Evolutionary conservation across 2,888 invertebrate species (phyloP), one percentile per base, ranked within the genome.

Genomic region (Luperina testacea): DNA sequence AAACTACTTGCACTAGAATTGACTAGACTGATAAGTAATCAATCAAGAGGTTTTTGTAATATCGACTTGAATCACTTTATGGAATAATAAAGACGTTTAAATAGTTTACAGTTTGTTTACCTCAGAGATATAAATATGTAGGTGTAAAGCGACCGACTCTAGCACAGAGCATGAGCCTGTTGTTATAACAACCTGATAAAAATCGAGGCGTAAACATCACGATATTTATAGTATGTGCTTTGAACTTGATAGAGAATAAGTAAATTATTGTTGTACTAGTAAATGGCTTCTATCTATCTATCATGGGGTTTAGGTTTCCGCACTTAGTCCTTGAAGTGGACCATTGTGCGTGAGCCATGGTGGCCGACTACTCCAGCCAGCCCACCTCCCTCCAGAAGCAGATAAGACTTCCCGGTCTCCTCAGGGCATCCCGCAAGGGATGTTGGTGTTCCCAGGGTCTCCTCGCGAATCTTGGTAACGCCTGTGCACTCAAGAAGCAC

Each of bases 141-240:
- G 88, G 89, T 87, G 76, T 89, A 85, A 45, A 90, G 90, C 89
- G 89, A 90, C 89, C 89, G 84, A 82, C 20, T 86, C 82, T 83
- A 83, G 83, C 87, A 90, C 38, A 84, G 45, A 65, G 77, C 81
- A 84, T 32, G 84, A 89, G 5, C 70, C 84, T 89, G 89, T 72
- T 76, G 92, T 53, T 8, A 42, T 11, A 75, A 59, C 45, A 72
- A 70, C 38, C 5, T 57, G 24, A 71, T 68, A 83, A 90, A 88
- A 86, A 87, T 86, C 88, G 91, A 88, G 87, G 89, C 84, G 91
- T 77, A 67, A 70, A 79, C 70, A 90, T 89, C 85, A 88, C 84
- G 88, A 87, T 79, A 91, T 90, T 91, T 91, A 88, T 85, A 91
- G 88, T 69, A 88, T 91, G 94, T 95, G 95, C 96, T 83, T 57